Percentiles rank a stretch among this genome's conserved stretches.
Conservation (phyloP, 2,888 invertebrate species). For the Endotricha flammealis region DNA sequence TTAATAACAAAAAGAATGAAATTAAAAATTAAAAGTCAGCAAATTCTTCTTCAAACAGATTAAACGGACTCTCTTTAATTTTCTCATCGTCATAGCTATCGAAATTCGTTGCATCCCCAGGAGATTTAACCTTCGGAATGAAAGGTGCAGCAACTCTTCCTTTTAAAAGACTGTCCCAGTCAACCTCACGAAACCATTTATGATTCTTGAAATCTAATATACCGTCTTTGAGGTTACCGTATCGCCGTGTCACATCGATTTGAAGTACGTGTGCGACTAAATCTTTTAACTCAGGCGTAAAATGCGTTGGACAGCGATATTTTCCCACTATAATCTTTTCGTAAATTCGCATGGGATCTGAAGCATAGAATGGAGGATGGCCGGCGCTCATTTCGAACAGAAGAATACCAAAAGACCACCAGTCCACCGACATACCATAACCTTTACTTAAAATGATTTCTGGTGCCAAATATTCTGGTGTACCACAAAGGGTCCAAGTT, state of each 20-base stretch:
- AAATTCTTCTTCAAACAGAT: slow-evolving; percentile 82
- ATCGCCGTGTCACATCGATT: slow-evolving; percentile 76
- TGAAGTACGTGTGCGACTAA: slow-evolving; percentile 88
- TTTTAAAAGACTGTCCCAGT: slow-evolving; percentile 92
- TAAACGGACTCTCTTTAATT: slow-evolving; percentile 67
- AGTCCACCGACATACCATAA: slow-evolving; percentile 94
- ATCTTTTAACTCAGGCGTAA: slow-evolving; percentile 88
- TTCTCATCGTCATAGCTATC: slow-evolving; percentile 79
- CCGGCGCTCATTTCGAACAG: slow-evolving; percentile 95
- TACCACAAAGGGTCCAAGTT: slow-evolving; percentile 96
- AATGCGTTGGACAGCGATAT: slow-evolving; percentile 89
- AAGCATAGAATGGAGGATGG: slow-evolving; percentile 95
- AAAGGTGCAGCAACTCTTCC: slow-evolving; percentile 83
- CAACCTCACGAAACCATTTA: slow-evolving; percentile 92
- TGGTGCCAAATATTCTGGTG: slow-evolving; percentile 97
- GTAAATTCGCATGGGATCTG: slow-evolving; percentile 95
- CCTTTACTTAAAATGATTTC: slow-evolving; percentile 95
- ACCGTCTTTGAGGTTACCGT: slow-evolving; percentile 93
- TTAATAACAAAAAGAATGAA: slow-evolving; percentile 14
- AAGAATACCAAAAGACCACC: slow-evolving; percentile 96
- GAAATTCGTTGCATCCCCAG: slow-evolving; percentile 85
- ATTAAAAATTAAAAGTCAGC: slow-evolving; percentile 76
- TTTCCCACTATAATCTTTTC: slow-evolving; percentile 95
- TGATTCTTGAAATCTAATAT: slow-evolving; percentile 94
- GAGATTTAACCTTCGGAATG: slow-evolving; percentile 76